Base-by-base conservation (phyloP, 1,140 invertebrate genomes). In the Leptinotarsa defecta region DNA sequence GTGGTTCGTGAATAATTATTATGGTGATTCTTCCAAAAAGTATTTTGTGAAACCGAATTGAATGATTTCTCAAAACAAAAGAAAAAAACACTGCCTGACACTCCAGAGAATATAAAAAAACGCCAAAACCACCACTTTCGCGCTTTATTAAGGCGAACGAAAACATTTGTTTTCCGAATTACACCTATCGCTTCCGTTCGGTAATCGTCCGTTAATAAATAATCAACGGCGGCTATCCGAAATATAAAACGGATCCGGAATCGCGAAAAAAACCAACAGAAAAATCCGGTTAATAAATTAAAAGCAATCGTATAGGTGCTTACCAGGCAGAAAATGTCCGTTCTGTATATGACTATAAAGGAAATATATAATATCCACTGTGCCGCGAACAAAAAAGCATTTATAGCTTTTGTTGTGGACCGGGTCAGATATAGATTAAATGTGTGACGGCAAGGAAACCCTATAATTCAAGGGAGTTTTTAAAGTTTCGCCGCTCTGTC, bases 151-250 rank as follows among this genome's bases (percentile, higher is more conserved):
- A 8, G 8, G 8, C 8, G 8, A 5, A 43, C 27, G 8, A 57
- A 57, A 17, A 57, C 52, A 57, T 19, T 19, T 19, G n/a, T 57
- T 57, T 17, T 57, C 52, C 17, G 52, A 57, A 57, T 57, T 57
- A 57, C 52, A 57, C 52, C 52, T 19, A 57, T 19, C 52, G 52
- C n/a, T 57, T 57, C 52, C 52, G 52, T 57, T 57, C 6, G n/a
- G 52, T 57, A 57, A 57, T 57, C 52, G 52, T 19, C 52, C n/a
- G 52, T 57, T 57, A 57, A 57, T 57, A 57, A 57, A 57, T 57
- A 57, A 57, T 17, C 15, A 57, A 57, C 15, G n/a, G 52, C 52
- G 34, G 8, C 34, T 43, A 43, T 43, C 34, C 34, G 34, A 43
- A 57, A 57, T 57, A 57, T 19, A 15, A 57, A 43, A 43, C 34